phyloP scores from a whole-genome alignment of 2,888 invertebrate species.

The Nematopogon swammerdamellus region DNA sequence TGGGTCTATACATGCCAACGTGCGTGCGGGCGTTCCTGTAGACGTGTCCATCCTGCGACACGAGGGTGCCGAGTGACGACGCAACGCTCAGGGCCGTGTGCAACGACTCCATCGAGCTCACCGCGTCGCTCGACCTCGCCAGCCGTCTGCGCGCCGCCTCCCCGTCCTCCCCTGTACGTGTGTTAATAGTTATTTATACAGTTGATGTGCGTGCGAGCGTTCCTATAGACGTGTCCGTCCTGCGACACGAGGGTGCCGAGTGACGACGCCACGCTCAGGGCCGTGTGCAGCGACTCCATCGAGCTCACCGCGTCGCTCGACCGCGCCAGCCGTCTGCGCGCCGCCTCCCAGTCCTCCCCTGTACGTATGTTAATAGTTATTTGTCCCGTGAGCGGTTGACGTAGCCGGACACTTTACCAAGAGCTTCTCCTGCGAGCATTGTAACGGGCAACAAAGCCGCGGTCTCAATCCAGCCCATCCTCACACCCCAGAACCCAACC shows the following conservation, averaged over 20 bases:
- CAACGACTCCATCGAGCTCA: conserved; percentile 24
- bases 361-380: too few species aligned
- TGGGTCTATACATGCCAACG: conserved; percentile 17
- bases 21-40: conserved; percentile 49
- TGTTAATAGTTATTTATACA: too few species aligned
- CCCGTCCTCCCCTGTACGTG: conserved; percentile 21
- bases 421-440: too few species aligned
- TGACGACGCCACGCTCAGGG: conserved; percentile 37
- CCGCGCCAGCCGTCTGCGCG: conserved; percentile 7
- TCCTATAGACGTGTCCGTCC: conserved; percentile 49
- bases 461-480: too few species aligned
- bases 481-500: too few species aligned
- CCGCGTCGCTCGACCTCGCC: conserved; percentile 11
- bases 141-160: conserved; percentile 8
- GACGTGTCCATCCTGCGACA: conserved; percentile 50
- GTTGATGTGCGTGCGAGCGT: conserved; percentile 36
- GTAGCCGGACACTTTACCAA: too few species aligned
- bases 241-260: conserved; percentile 53
- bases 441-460: too few species aligned
- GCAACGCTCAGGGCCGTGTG: conserved; percentile 33
- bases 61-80: conserved; percentile 52
- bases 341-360: too few species aligned
- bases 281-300: conserved; percentile 27
- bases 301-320: conserved; percentile 19
- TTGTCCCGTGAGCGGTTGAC: too few species aligned